Percentiles rank a stretch among this genome's conserved stretches.
Evolutionary conservation across 37 sponge, comb jelly and placozoan genomes (phyloP).

Genomic region (Cladorhizidae sp.): DNA sequence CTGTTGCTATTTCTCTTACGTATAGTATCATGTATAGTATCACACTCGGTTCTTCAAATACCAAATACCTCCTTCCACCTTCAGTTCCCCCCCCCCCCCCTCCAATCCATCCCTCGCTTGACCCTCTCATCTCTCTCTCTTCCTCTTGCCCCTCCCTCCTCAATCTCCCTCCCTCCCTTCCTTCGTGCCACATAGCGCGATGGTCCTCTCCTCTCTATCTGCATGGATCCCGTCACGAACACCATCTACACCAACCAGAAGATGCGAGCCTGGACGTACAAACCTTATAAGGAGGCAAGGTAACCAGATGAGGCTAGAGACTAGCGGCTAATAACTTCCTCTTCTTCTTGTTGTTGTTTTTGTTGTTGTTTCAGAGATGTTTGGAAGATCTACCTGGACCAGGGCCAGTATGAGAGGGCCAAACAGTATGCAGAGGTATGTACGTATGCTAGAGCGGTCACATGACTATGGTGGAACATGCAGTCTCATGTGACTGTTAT

Average conservation of each 20-base stretch:
- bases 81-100: no score
- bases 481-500: background rate
- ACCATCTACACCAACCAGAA: slow-evolving; percentile 43
- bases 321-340: background rate
- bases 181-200: slow-evolving; percentile 9
- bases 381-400: slow-evolving; percentile 91
- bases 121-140: background rate
- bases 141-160: background rate
- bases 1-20: no score
- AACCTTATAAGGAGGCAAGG: slow-evolving; percentile 41
- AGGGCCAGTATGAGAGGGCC: slow-evolving; percentile 81
- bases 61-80: no score
- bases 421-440: slow-evolving; percentile 77
- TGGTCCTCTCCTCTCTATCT: slow-evolving; percentile 39
- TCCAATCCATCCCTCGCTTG: no score
- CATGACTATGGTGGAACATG: background rate
- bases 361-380: slow-evolving; percentile 44
- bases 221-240: slow-evolving; percentile 44
- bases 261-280: slow-evolving; percentile 16
- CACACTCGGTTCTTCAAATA: no score
- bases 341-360: no score
- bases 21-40: no score
- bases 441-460: background rate
- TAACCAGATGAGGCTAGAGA: background rate
- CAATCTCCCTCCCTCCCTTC: no score